Base-by-base conservation (phyloP, 2,888 invertebrate species). In the Catonia carolina region DNA sequence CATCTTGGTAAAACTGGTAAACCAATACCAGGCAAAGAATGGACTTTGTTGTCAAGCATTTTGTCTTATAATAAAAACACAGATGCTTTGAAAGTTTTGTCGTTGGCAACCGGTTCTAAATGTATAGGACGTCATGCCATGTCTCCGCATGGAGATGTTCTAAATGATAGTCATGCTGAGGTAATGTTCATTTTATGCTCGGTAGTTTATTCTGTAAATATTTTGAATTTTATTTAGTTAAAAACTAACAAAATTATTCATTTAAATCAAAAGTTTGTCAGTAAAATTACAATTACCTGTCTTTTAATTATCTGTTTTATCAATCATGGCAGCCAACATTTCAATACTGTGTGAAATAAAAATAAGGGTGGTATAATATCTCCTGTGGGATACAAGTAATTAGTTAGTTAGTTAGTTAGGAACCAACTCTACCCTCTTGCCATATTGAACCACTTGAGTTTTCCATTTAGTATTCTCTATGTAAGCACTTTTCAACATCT, bases 81-180 rank as follows among this genome's bases (percentile, higher is more conserved):
- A 69, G 66, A 71, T 45, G 64, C 67, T 5, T 65, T 73, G 35
- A 76, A 80, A 68, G 82, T 93, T 2, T 82, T 93, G 22, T 79
- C 93, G n/a, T 70, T 94, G 53, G 93, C 90, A 2, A 91, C 91
- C 2, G 96, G 96, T 1, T 87, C 95, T 0, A 96, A 94, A 75
- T 96, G 95, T 71, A 79, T 96, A 61, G 93, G 94, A 1, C 76
- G 78, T 55, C 73, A 74, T 2, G 68, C 72, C 70, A 75, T 86
- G 74, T 83, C 82, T 53, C 67, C 75, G 2, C 70, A 70, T 23
- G 93, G 93, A 1, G 80, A 81, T 65, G 76, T 87, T 59, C 67
- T 97, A 12, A 89, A 89, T 69, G 96, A 97, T 71, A 90, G 89
- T 36, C 96, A 97, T 74, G 93, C 95, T 1, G 96, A 97, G 77